phyloP scores from a whole-genome alignment of 1,140 invertebrate species.

The Macrotrachela quadricornifera region DNA sequence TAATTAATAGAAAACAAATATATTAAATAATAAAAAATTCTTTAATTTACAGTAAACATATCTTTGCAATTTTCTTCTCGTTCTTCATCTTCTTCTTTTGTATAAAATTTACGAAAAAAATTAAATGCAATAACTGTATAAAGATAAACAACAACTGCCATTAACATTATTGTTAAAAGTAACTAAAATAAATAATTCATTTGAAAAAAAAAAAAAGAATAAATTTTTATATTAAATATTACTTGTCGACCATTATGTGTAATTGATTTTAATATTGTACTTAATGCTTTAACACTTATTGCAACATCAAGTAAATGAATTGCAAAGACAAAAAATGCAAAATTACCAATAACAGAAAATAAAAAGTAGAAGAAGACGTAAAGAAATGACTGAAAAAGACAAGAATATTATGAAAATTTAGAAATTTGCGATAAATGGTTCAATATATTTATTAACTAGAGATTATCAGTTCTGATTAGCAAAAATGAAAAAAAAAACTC shows the following conservation, averaged over 20 bases:
- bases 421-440: too few relatives aligned
- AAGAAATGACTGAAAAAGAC: slow-evolving; percentile 59
- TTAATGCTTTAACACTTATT: slow-evolving; percentile 81
- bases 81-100: slow-evolving; percentile 76
- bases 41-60: slow-evolving; percentile 65
- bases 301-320: slow-evolving; percentile 93
- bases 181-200: slow-evolving; percentile 5
- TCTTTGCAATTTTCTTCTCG: slow-evolving; percentile 86
- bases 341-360: slow-evolving; percentile 89
- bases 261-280: slow-evolving; percentile 95
- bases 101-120: slow-evolving; percentile 98
- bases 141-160: slow-evolving; percentile 93
- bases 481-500: too few relatives aligned
- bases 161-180: slow-evolving; percentile 73
- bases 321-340: slow-evolving; percentile 98
- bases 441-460: too few relatives aligned
- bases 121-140: slow-evolving; percentile 99
- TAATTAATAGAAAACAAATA: background rate
- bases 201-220: background rate
- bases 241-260: slow-evolving; percentile 98
- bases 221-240: background rate
- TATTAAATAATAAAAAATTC: background rate
- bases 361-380: slow-evolving; percentile 90
- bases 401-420: background rate
- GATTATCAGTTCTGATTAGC: too few relatives aligned